Base-by-base conservation (phyloP, 1,140 invertebrate species). In the Bombus sibiricus region DNA sequence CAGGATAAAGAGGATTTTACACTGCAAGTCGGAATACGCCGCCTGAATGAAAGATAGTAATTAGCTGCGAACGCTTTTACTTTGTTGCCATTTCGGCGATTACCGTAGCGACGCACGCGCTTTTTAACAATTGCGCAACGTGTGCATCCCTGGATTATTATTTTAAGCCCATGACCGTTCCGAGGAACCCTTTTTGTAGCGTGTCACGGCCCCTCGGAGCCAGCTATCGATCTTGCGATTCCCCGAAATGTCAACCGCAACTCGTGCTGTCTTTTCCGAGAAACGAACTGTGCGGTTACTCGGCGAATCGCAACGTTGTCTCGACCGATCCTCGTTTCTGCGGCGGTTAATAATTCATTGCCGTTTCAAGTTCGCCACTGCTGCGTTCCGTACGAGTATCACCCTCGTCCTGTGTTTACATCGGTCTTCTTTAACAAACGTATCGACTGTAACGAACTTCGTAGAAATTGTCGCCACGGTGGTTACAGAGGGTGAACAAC, bases 171-270 rank as follows among this genome's bases (percentile, higher is more conserved):
- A 1, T 1, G 47, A 25, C 8, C 39, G 53, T 43, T 74, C 22
- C 39, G 0, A 32, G 25, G 32, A 43, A 82, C 10, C 41, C 28
- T 59, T 57, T 41, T 71, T n/a, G 37, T 57, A 28, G 39, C 71
- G 53, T 59, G 71, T 82, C 41, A 34, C 37, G 37, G 34, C 59
- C 22, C 25, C 41, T 79, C 76, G 59, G 1, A 41, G 47, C 22
- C n/a, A 8, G 0, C 6, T 59, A 83, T 83, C 75, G 82, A 83
- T 78, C 82, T 32, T 22, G 22, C 62, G 43, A 66, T 83, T 78
- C 74, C 64, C 32, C 47, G 82, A 78, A 83, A 78, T 18, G 64
- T 83, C 82, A 37, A 78, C 47, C 25, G 6, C 47, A 71, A 10
- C 59, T n/a, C 32, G 66, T 34, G n/a, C 59, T n/a, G 59, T 62